Percentiles rank a stretch among this genome's conserved stretches.
Conservation (phyloP, 2,888 invertebrate species). For the Drosophila meridionalis region DNA sequence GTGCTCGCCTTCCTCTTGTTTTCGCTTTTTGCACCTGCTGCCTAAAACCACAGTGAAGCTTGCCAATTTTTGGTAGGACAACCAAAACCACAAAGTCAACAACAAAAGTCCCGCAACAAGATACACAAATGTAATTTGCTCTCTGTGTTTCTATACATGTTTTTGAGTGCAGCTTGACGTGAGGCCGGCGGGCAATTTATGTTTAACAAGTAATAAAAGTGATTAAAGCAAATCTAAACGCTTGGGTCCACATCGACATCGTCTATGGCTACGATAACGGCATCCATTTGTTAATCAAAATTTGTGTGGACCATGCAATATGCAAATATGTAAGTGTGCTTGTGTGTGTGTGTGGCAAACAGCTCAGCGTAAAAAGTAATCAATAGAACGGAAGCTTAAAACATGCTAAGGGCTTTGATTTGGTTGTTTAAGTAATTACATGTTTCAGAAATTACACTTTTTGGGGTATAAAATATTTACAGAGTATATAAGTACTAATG, state of each 20-base stretch:
- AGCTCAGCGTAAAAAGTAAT: slow-evolving; percentile 53
- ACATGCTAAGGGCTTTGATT: slow-evolving; percentile 47
- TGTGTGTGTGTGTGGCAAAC: slow-evolving; percentile 33
- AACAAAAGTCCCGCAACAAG: slow-evolving; percentile 49
- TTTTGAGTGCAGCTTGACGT: slow-evolving; percentile 33
- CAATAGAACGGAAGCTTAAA: slow-evolving; percentile 68
- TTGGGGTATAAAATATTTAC: background rate
- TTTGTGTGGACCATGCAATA: slow-evolving; percentile 56
- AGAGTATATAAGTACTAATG: no score
- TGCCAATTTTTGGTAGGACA: slow-evolving; percentile 26
- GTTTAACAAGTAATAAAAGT: slow-evolving; percentile 75
- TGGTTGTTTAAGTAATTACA: slow-evolving; percentile 64
- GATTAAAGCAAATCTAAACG: slow-evolving; percentile 72
- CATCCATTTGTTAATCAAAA: slow-evolving; percentile 72
- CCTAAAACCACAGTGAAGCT: slow-evolving; percentile 26
- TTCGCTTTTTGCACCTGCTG: background rate
- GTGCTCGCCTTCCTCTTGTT: slow-evolving; percentile 34
- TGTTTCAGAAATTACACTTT: no score
- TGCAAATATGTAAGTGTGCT: slow-evolving; percentile 41
- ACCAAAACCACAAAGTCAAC: slow-evolving; percentile 60
- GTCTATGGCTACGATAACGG: no score
- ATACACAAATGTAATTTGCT: slow-evolving; percentile 21
- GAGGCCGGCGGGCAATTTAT: slow-evolving; percentile 58
- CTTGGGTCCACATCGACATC: slow-evolving; percentile 37
- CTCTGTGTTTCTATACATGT: slow-evolving; percentile 13